A percentile compares a stretch with the other conserved stretches of the same genome.
Evolutionary conservation across 2,888 invertebrate species (phyloP).

Genomic region (Drosophila planitibia): DNA sequence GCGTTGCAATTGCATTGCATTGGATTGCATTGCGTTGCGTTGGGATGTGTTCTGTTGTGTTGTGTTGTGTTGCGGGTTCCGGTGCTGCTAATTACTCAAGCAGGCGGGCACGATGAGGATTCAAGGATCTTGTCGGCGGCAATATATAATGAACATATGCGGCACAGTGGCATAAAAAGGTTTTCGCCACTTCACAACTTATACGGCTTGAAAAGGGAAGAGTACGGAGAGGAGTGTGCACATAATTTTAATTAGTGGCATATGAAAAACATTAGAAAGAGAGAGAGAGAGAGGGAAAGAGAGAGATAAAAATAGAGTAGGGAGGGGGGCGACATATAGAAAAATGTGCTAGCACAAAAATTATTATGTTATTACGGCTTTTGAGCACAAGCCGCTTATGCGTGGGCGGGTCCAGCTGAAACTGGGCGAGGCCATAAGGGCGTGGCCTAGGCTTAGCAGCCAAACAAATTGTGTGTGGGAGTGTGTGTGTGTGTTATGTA

Average conservation of each 20-base stretch:
- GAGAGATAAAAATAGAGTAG: background rate
- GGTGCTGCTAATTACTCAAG: slow-evolving; percentile 76
- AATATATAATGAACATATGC: slow-evolving; percentile 75
- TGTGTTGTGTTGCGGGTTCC: slow-evolving; percentile 52
- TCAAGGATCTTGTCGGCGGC: slow-evolving; percentile 72
- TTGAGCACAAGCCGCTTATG: slow-evolving; percentile 66
- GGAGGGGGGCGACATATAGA: slow-evolving; percentile 9
- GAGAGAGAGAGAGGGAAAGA: background rate
- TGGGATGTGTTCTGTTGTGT: slow-evolving; percentile 20
- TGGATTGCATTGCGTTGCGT: slow-evolving; percentile 37
- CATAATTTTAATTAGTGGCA: slow-evolving; percentile 76
- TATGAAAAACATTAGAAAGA: slow-evolving; percentile 51
- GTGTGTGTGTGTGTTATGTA: background rate
- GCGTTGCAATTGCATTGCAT: slow-evolving; percentile 56
- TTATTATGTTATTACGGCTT: slow-evolving; percentile 74
- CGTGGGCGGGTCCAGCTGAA: slow-evolving; percentile 45
- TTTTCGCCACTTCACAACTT: slow-evolving; percentile 53
- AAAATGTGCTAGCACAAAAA: slow-evolving; percentile 51
- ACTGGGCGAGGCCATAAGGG: slow-evolving; percentile 13
- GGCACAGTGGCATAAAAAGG: slow-evolving; percentile 77
- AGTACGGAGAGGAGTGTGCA: slow-evolving; percentile 7
- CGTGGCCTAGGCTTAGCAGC: slow-evolving; percentile 14
- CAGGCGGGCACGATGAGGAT: slow-evolving; percentile 58
- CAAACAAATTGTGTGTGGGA: background rate
- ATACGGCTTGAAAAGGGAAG: slow-evolving; percentile 22